Percentiles rank a stretch among this genome's conserved stretches.
phyloP scores from a whole-genome alignment of 2,113 vertebrate genomes.

The Ariopsis seemanni region DNA sequence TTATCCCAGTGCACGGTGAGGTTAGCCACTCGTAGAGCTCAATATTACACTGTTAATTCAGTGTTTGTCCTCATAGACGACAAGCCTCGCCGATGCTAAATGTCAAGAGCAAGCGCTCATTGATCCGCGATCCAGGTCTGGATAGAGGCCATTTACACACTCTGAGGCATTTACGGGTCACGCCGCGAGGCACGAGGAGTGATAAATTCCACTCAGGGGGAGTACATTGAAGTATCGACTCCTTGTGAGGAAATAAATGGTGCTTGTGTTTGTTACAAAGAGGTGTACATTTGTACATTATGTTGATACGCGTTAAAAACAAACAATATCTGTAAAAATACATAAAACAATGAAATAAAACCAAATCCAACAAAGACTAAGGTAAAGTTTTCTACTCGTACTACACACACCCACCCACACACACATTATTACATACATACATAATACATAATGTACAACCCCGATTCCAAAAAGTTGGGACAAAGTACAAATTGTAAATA shows the following conservation, averaged over 20 bases:
- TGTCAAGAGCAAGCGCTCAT: slow-evolving; percentile 84
- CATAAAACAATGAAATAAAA: background rate
- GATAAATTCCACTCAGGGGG: slow-evolving; percentile 78
- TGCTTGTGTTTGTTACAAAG: slow-evolving; percentile 5
- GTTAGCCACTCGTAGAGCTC: slow-evolving; percentile 88
- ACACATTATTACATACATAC: too few species aligned
- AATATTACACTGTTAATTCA: slow-evolving; percentile 86
- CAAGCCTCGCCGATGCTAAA: slow-evolving; percentile 88
- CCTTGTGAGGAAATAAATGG: slow-evolving; percentile 43
- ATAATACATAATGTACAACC: too few species aligned
- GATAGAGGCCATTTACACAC: slow-evolving; percentile 87
- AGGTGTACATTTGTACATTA: background rate
- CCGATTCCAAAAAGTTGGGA: too few species aligned
- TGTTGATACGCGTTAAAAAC: background rate
- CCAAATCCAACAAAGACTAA: background rate
- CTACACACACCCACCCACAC: too few species aligned
- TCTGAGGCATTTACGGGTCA: slow-evolving; percentile 77
- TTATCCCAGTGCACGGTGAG: slow-evolving; percentile 87
- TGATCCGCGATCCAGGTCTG: slow-evolving; percentile 86
- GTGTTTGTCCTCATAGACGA: slow-evolving; percentile 82
- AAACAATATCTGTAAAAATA: background rate
- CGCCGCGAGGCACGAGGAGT: slow-evolving; percentile 74
- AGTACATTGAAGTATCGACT: slow-evolving; percentile 64
- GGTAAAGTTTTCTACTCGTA: background rate
- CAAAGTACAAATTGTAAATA: too few species aligned